A percentile compares a stretch with the other conserved stretches of the same genome.
These are phyloP conservation scores for Cirrhinus mrigala DNA, from an alignment of 2,797 vertebrate species.

Conservation along the genomic window DNA sequence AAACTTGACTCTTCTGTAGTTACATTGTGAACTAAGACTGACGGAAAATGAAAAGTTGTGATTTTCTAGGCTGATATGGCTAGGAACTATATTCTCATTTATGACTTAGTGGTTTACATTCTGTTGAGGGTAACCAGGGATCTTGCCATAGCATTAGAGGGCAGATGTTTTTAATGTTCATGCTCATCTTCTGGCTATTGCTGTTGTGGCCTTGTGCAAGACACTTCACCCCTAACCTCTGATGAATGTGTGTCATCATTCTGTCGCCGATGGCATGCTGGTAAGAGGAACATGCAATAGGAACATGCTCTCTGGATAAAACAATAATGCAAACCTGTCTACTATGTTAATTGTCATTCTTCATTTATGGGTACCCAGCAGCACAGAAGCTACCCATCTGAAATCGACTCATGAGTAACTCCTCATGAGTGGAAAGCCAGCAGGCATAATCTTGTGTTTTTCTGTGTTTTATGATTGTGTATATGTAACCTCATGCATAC, in stretches of 20 bases:
- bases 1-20: too few species aligned
- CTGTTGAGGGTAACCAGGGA: background rate
- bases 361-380: background rate
- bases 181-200: background rate
- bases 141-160: constrained; percentile 11
- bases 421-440: background rate
- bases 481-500: too few species aligned
- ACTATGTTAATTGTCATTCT: constrained; percentile 20
- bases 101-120: background rate
- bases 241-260: constrained; percentile 15
- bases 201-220: constrained; percentile 1
- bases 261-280: background rate
- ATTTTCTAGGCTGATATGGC: too few species aligned
- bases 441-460: background rate
- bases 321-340: constrained; percentile 12
- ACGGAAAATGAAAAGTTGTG: too few species aligned
- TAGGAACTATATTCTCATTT: too few species aligned
- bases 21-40: too few species aligned
- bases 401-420: background rate
- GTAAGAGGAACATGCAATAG: background rate
- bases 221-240: constrained; percentile 28
- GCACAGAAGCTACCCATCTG: background rate
- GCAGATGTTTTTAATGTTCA: constrained; percentile 9
- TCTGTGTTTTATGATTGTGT: too few species aligned
- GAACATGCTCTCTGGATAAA: constrained; percentile 1